Evolutionary conservation across 2,113 vertebrate genomes (phyloP).

Genomic region (Hyaena hyaena): DNA sequence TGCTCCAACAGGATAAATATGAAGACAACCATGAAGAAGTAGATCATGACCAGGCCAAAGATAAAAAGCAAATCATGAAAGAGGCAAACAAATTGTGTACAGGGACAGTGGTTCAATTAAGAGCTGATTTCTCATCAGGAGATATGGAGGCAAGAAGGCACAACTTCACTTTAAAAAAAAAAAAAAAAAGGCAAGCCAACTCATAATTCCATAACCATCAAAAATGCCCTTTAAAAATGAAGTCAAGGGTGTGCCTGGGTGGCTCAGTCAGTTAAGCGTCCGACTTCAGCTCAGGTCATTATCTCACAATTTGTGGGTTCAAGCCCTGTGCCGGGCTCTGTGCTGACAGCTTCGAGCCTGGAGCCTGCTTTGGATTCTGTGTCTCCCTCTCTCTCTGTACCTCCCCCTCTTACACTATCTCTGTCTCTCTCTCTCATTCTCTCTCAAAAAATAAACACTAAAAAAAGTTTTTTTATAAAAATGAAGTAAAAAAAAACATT

Average conservation of each 20-base stretch:
- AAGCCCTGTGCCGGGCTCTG: too few species aligned
- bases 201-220: background rate
- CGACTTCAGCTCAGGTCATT: too few species aligned
- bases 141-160: background rate
- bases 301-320: too few species aligned
- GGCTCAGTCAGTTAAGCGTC: too few species aligned
- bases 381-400: too few species aligned
- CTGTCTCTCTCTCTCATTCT: too few species aligned
- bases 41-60: background rate
- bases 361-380: too few species aligned
- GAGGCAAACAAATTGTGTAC: background rate
- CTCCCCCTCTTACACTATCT: too few species aligned
- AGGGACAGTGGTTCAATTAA: background rate
- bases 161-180: background rate
- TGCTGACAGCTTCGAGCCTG: too few species aligned
- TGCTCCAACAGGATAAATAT: background rate
- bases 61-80: background rate
- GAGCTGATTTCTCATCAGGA: background rate
- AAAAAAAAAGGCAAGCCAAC: background rate
- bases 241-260: background rate
- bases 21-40: background rate
- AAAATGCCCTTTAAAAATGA: background rate
- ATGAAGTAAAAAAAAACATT: too few species aligned
- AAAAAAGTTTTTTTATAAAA: too few species aligned
- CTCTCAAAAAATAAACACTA: too few species aligned